Evolutionary conservation across 2,888 invertebrate species (phyloP), one percentile per base, ranked within the genome.

Genomic region (Apamea sordens): DNA sequence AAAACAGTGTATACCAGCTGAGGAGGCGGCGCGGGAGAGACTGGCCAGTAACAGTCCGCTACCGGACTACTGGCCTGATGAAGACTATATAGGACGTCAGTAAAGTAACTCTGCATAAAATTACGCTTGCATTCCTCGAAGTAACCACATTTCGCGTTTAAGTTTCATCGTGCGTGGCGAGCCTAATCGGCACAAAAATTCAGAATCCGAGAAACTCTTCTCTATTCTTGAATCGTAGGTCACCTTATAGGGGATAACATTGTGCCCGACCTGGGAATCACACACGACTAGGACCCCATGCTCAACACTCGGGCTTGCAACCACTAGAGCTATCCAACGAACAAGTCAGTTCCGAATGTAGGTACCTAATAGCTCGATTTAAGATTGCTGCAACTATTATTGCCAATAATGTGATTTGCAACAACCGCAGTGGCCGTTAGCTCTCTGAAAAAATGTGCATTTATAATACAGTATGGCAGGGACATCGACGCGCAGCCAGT

Each of bases 61-160:
- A 28, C 94, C 94, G 0, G 77, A 82, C 0, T 61, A 83, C 24
- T 96, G 95, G 96, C 95, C 95, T 0, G 93, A 93, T 8, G 85
- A 89, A 0, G 90, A 92, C 7, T 94, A 94, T 76, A 77, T 0
- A 1, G 96, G 96, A 68, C 95, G 96, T 96, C 28, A 94, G 95
- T 91, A 41, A 10, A 32, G 15, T 61, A 28, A 28, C 41, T 41
- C 6, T 41, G 7, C 15, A 28, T 28, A 47, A 28, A 1, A 28
- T 47, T 4, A 28, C 21, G 44, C 68, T 13, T 68, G 28, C 2
- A 15, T 2, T 28, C 28, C 41, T 41, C 41, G 41, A 41, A 41
- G 41, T 6, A 41, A 41, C 7, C 6, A 41, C 41, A 6, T 41
- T 6, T 41, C 41, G 41, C 41, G 7, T 41, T 6, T 41, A 41